Evolutionary conservation across 2,113 vertebrate genomes (phyloP).

Genomic region (Mustelus asterias): DNA sequence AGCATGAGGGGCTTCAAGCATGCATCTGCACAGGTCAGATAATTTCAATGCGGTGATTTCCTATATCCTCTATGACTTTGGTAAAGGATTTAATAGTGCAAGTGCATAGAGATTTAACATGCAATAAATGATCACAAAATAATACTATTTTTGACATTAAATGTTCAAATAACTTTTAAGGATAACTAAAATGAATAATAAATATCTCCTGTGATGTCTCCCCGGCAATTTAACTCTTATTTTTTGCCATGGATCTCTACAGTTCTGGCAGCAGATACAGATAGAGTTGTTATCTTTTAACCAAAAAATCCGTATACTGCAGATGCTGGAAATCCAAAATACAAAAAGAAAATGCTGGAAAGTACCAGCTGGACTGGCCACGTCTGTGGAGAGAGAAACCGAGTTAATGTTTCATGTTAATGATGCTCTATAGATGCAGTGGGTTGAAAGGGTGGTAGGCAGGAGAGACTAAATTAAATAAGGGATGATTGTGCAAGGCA

Average conservation of each 20-base stretch:
- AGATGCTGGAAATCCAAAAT: not conserved
- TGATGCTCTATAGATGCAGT: not conserved
- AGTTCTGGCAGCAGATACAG: not conserved
- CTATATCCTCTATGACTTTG: not conserved
- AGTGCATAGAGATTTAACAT: not conserved
- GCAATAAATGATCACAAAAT: not conserved
- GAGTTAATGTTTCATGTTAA: not conserved
- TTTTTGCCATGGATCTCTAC: not conserved
- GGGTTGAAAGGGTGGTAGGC: no score
- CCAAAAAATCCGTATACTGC: not conserved
- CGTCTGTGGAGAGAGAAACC: not conserved
- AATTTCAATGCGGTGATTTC: not conserved
- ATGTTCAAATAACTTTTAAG: not conserved
- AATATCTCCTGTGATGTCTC: not conserved
- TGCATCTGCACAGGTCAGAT: not conserved
- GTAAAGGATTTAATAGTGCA: not conserved
- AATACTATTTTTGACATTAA: not conserved
- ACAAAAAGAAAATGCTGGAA: not conserved
- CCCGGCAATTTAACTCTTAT: not conserved
- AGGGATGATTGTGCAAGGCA: not conserved
- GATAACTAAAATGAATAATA: not conserved
- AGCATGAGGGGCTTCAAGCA: no score
- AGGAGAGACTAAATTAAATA: not conserved
- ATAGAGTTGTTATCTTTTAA: not conserved
- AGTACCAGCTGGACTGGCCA: not conserved